Conservation (phyloP, 1,140 invertebrate species). For the Tetramorium simillimum region DNA sequence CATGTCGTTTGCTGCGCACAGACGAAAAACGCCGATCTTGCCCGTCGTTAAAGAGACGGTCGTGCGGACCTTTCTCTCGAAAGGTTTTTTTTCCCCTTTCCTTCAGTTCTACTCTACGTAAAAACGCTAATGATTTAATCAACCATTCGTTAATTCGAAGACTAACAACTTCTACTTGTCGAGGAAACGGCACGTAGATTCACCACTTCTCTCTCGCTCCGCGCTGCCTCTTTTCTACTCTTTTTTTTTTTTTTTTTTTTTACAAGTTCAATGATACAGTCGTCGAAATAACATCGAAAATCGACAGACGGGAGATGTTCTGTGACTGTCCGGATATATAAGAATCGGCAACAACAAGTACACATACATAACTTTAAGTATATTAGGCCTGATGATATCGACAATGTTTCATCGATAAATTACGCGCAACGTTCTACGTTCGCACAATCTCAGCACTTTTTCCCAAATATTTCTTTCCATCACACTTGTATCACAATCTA, state of each 20-base stretch:
- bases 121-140: slow-evolving; percentile 64
- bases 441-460: slow-evolving; percentile 36
- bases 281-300: slow-evolving; percentile 80
- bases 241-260: neutral
- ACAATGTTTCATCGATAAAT: slow-evolving; percentile 68
- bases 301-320: slow-evolving; percentile 79
- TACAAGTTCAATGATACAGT: slow-evolving; percentile 50
- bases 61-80: slow-evolving; percentile 27
- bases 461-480: neutral
- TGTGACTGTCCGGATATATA: slow-evolving; percentile 78
- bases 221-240: neutral
- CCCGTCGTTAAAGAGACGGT: slow-evolving; percentile 68
- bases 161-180: slow-evolving; percentile 29
- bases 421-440: slow-evolving; percentile 62
- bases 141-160: slow-evolving; percentile 29
- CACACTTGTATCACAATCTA: slow-evolving; percentile 17
- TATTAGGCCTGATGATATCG: slow-evolving; percentile 84
- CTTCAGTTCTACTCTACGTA: slow-evolving; percentile 62
- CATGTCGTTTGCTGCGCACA: neutral
- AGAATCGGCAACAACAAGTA: slow-evolving; percentile 83
- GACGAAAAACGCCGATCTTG: slow-evolving; percentile 74
- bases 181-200: slow-evolving; percentile 28
- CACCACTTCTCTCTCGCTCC: neutral
- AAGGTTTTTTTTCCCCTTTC: slow-evolving; percentile 23
- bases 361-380: slow-evolving; percentile 83